A percentile compares a stretch with the other conserved stretches of the same genome.
Conservation (phyloP, 2,888 invertebrate genomes). For the Rhagium mordax region DNA sequence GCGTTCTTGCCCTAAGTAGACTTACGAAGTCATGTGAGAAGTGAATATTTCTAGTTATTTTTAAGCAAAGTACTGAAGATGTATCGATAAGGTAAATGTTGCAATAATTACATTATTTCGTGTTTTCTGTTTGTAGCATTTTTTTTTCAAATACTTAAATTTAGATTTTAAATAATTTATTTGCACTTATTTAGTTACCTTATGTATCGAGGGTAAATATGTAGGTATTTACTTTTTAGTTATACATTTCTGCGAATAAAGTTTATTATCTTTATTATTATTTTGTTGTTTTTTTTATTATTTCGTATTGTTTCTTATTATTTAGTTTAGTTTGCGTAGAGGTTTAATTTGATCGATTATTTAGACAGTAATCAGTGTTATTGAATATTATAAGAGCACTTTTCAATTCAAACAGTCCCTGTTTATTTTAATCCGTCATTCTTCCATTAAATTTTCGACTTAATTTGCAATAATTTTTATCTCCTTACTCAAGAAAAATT, state of each 20-base stretch:
- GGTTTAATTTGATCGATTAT: constrained; percentile 24
- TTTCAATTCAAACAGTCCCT: too few relatives aligned
- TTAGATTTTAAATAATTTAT: constrained; percentile 61
- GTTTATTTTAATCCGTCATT: too few relatives aligned
- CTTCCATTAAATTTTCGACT: too few relatives aligned
- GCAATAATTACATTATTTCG: constrained; percentile 50
- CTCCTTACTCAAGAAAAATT: too few relatives aligned
- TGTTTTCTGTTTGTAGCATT: constrained; percentile 50
- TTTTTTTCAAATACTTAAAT: constrained; percentile 55
- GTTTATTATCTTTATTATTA: constrained; percentile 49
- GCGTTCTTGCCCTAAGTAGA: constrained; percentile 54
- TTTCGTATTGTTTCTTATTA: constrained; percentile 33
- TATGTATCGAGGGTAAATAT: constrained; percentile 54
- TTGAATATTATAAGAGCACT: neutral
- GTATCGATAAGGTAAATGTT: constrained; percentile 58
- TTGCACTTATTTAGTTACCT: constrained; percentile 62
- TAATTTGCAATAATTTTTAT: too few relatives aligned
- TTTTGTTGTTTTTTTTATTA: constrained; percentile 44
- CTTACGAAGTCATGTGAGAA: constrained; percentile 37
- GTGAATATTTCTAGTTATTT: constrained; percentile 40
- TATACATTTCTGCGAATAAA: constrained; percentile 39
- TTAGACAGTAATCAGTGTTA: constrained; percentile 30
- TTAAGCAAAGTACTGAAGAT: constrained; percentile 49
- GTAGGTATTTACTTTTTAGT: constrained; percentile 53
- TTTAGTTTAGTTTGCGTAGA: neutral